Evolutionary conservation across 2,888 invertebrate species (phyloP), one percentile per base, ranked within the genome.

Genomic region (Phaonia tiefii): DNA sequence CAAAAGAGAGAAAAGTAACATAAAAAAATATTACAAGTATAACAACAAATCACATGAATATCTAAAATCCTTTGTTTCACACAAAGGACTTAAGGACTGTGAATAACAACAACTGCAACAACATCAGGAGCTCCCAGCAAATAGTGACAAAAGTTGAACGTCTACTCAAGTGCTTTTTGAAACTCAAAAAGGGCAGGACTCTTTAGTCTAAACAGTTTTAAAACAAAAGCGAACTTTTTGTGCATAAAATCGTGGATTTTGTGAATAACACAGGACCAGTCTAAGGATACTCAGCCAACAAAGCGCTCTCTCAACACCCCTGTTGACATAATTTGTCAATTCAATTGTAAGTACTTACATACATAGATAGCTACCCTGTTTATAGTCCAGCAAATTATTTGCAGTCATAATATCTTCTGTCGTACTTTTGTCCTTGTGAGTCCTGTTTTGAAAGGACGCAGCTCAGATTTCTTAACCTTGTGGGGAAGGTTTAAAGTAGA

Each of bases 1-100:
- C 54, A 80, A 75, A 75, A 70, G 73, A 80, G 73, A 80, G 74
- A 77, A 78, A 81, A 75, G 72, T 78, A 78, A 81, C 78, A 72
- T 25, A 66, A 10, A 66, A n/a, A n/a, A 20, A 63, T 54, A 2
- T 8, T 10, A 1, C 42, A 42, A 54, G 22, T 60, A 65, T 56
- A 54, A 66, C 13, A 31, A 71, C n/a, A 75, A 75, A 67, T 78
- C 75, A 78, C 71, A 63, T 78, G 81, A 66, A 75, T 20, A 42
- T 72, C 56, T 63, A 60, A 65, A 63, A 75, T 69, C 75, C 81
- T 75, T 81, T 81, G 81, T 75, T 72, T 2, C 51, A 39, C 26
- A 75, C 75, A 81, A 78, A 78, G 77, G 77, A 78, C 77, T 58
- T 37, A 75, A 72, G 75, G 72, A 75, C 72, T 70, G 78, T 81